Conservation (phyloP, 2,888 invertebrate species). For the Polietes domitor region DNA sequence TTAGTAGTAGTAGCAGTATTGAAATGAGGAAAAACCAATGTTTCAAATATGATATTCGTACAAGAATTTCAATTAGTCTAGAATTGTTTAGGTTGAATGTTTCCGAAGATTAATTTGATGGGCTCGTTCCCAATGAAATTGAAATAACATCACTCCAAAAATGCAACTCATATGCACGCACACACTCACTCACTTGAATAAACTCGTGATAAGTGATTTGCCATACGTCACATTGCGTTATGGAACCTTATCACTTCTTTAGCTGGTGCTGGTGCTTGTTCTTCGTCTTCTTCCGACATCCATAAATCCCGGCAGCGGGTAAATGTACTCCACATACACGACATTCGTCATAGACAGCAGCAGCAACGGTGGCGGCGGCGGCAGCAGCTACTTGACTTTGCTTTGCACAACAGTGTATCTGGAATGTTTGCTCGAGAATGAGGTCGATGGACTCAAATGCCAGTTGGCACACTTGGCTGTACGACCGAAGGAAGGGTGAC, state of each 20-base stretch:
- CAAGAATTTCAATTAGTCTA: too few species aligned
- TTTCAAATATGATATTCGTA: too few species aligned
- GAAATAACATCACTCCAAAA: not conserved
- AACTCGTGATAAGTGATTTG: not conserved
- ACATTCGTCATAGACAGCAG: slow-evolving; percentile 34
- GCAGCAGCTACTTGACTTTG: slow-evolving; percentile 27
- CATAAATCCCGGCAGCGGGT: slow-evolving; percentile 4
- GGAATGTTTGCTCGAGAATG: not conserved
- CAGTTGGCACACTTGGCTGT: not conserved
- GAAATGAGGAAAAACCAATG: too few species aligned
- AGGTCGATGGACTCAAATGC: not conserved
- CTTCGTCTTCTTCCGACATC: not conserved
- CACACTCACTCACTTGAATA: too few species aligned
- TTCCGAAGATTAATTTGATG: too few species aligned
- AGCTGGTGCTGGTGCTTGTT: not conserved
- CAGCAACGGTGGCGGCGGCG: not conserved
- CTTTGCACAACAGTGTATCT: not conserved
- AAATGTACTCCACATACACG: slow-evolving; percentile 20
- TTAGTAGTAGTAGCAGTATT: too few species aligned
- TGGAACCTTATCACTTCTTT: slow-evolving; percentile 15
- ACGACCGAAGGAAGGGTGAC: not conserved
- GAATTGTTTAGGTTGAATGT: too few species aligned
- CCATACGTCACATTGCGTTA: slow-evolving; percentile 14
- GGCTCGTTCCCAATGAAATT: too few species aligned
- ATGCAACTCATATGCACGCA: not conserved